Percentiles rank a stretch among this genome's conserved stretches.
Evolutionary conservation across 2,113 vertebrate genomes (phyloP).

Genomic region (Brachypteracias leptosomus): DNA sequence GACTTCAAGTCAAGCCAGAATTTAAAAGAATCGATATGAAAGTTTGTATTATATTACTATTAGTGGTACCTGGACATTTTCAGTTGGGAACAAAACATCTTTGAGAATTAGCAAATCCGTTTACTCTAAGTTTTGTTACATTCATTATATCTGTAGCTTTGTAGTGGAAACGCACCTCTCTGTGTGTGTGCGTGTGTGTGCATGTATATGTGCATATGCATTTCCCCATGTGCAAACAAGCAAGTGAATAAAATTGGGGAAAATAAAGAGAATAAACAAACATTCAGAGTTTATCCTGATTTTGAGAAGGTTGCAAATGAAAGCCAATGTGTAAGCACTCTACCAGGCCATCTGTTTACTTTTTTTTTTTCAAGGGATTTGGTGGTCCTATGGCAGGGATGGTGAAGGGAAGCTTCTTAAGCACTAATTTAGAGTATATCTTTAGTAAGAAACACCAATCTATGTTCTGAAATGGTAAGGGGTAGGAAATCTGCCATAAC

Average conservation of each 20-base stretch:
- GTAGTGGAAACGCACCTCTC: background rate
- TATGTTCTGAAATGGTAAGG: background rate
- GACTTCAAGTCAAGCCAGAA: conserved; percentile 5
- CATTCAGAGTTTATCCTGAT: background rate
- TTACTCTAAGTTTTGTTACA: background rate
- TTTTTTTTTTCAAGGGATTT: background rate
- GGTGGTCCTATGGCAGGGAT: background rate
- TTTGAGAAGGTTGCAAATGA: background rate
- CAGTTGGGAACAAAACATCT: background rate
- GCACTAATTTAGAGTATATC: background rate
- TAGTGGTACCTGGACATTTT: background rate
- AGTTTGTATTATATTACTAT: background rate
- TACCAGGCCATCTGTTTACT: background rate
- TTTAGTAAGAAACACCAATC: background rate
- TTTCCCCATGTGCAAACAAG: background rate
- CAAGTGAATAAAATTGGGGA: background rate
- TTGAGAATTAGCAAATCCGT: background rate
- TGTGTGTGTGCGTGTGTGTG: background rate
- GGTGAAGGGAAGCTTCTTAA: background rate
- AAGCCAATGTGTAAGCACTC: background rate
- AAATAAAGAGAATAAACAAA: conserved; percentile 14
- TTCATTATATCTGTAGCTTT: background rate
- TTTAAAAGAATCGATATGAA: background rate
- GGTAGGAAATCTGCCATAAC: background rate
- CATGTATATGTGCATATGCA: accelerated